Evolutionary conservation across 2,797 vertebrate species (phyloP).

Genomic region (Rhabdophis nuchalis): DNA sequence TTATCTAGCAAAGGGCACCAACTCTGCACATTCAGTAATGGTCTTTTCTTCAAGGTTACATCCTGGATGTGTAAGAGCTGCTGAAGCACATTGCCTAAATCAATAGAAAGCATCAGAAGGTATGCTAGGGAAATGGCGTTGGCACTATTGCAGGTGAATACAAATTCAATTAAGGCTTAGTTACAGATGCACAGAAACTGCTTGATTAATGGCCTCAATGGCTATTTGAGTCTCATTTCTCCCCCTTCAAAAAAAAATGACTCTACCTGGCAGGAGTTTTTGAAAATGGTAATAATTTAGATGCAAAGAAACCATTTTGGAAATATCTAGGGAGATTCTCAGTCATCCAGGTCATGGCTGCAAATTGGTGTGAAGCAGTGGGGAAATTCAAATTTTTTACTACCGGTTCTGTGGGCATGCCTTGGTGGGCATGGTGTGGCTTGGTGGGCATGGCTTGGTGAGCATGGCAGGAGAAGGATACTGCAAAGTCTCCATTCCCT

Average conservation of each 20-base stretch:
- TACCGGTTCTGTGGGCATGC: no score
- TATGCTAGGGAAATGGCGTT: not conserved
- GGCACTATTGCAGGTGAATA: not conserved
- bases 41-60: not conserved
- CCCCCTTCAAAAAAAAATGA: not conserved
- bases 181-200: not conserved
- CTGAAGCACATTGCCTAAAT: not conserved
- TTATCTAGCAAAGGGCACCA: slow-evolving; percentile 4
- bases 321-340: not conserved
- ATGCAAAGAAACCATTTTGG: not conserved
- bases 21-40: slow-evolving; percentile 21
- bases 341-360: no score
- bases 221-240: not conserved
- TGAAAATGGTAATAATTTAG: not conserved
- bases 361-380: no score
- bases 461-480: no score
- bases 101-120: not conserved
- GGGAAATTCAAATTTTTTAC: no score
- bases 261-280: not conserved
- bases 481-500: no score
- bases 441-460: no score
- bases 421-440: no score
- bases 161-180: not conserved
- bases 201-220: not conserved
- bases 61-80: not conserved